Evolutionary conservation across 2,888 invertebrate species (phyloP).

Genomic region (Philhelius pedissequus): DNA sequence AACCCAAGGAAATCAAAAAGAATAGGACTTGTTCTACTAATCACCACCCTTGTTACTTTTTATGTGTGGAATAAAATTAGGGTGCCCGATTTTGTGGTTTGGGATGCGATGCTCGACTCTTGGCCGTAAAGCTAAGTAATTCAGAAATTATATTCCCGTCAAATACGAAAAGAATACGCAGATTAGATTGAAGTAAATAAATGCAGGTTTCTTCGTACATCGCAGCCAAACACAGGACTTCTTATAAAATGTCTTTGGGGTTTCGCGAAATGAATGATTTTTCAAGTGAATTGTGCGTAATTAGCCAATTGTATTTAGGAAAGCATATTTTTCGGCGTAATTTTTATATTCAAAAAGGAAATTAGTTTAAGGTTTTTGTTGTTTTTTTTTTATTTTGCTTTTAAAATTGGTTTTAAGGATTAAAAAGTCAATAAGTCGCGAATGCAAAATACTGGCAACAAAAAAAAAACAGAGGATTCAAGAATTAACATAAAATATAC

Average conservation of each 20-base stretch:
- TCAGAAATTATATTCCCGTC: conserved; percentile 37
- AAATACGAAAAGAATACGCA: conserved; percentile 46
- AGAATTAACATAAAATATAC: conserved; percentile 59
- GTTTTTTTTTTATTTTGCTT: background rate
- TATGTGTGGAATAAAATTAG: conserved; percentile 55
- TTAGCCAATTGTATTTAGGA: conserved; percentile 60
- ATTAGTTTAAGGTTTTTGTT: conserved; percentile 5
- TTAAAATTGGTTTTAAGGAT: conserved; percentile 5
- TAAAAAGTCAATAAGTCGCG: conserved; percentile 31
- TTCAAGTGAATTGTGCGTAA: conserved; percentile 65
- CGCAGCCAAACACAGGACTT: background rate
- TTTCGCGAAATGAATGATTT: conserved; percentile 18
- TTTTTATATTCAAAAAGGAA: conserved; percentile 18
- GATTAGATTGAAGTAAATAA: conserved; percentile 56
- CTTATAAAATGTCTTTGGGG: background rate
- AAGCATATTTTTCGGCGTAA: conserved; percentile 42
- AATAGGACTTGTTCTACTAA: conserved; percentile 64
- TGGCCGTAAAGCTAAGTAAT: no score
- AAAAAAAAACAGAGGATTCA: conserved; percentile 34
- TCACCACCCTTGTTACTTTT: conserved; percentile 50
- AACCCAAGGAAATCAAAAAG: conserved; percentile 40
- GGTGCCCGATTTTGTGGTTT: conserved; percentile 23
- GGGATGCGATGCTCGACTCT: conserved; percentile 32
- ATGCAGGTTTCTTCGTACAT: conserved; percentile 9
- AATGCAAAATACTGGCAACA: conserved; percentile 1